A percentile compares a stretch with the other conserved stretches of the same genome.
phyloP scores from a whole-genome alignment of 1,140 invertebrate genomes.

The Drosophila leontia region DNA sequence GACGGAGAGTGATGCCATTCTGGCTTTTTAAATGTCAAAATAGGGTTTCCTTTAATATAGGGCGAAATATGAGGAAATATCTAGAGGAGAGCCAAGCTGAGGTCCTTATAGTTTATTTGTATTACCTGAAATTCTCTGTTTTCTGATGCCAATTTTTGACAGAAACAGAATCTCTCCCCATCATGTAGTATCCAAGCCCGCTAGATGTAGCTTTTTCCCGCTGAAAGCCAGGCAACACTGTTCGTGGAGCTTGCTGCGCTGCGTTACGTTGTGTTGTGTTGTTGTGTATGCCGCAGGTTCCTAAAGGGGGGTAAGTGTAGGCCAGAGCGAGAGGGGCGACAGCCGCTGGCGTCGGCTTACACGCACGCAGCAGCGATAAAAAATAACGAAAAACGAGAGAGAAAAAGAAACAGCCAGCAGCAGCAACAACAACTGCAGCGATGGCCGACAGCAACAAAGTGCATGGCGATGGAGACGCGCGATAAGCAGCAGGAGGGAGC shows the following conservation, averaged over 20 bases:
- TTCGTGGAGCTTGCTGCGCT: conserved; percentile 43
- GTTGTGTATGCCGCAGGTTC: conserved; percentile 49
- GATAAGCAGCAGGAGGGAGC: conserved; percentile 54
- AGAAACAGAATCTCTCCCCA: background rate
- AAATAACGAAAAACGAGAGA: conserved; percentile 43
- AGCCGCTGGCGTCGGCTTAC: conserved; percentile 72
- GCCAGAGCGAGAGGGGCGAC: conserved; percentile 30
- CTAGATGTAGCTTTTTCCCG: conserved; percentile 15
- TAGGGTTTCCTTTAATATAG: background rate
- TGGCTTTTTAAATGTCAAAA: background rate
- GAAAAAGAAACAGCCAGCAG: conserved; percentile 43
- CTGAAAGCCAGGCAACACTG: conserved; percentile 9
- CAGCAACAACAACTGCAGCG: conserved; percentile 63
- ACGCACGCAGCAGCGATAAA: conserved; percentile 78
- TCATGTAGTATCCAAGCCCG: background rate
- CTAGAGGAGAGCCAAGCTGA: background rate
- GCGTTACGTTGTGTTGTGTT: conserved; percentile 39
- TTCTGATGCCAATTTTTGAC: too few relatives aligned
- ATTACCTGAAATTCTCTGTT: too few relatives aligned
- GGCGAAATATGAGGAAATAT: too few relatives aligned
- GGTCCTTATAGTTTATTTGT: background rate
- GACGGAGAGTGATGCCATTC: conserved; percentile 30
- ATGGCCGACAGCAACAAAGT: conserved; percentile 77
- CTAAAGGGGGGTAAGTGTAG: conserved; percentile 38
- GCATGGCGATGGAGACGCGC: conserved; percentile 75